Base-by-base conservation (phyloP, 1,140 invertebrate species). In the Drosophila parvula region DNA sequence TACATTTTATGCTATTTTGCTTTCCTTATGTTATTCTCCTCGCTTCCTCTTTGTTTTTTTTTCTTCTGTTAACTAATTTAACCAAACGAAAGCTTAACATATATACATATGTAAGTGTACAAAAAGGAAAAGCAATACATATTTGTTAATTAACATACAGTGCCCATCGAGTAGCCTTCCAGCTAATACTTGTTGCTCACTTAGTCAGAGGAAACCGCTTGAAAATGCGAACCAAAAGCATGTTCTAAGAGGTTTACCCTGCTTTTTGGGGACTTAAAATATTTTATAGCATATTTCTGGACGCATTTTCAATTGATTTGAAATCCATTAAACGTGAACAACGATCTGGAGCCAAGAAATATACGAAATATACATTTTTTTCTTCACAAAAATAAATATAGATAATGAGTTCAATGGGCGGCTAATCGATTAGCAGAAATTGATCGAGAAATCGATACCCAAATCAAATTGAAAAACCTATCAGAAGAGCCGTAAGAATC, bases 121-220 rank as follows among this genome's bases (percentile, higher is more conserved):
- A 27, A 55, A 30, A 30, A 30, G 7, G 30, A 30, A 22, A 27
- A 38, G 34, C 32, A 55, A 38, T 32, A 36, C 11, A 53, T 14
- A 36, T 53, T 51, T 51, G 50, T 51, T 53, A 22, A n/a, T 36
- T 8, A 30, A 50, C 47, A 48, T n/a, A 51, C 32, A 22, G 12
- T 22, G 51, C 51, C 51, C 51, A 38, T 55, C 51, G 51, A 38
- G 51, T 14, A 34, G 16, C 16, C 22, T 53, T 36, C 32, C 50
- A 53, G 50, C 16, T 53, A 53, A 53, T 53, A 53, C 50, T 53
- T 36, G 16, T 51, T 34, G 22, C 7, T 28, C 9, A n/a, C n/a
- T n/a, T 1, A 3, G n/a, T 14, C 22, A 12, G 11, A 14, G 5
- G 12, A 0, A 47, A 28, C 14, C 27, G 7, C 1, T 8, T 47